Evolutionary conservation across 2,888 invertebrate genomes (phyloP).

Genomic region (Noctua janthe): DNA sequence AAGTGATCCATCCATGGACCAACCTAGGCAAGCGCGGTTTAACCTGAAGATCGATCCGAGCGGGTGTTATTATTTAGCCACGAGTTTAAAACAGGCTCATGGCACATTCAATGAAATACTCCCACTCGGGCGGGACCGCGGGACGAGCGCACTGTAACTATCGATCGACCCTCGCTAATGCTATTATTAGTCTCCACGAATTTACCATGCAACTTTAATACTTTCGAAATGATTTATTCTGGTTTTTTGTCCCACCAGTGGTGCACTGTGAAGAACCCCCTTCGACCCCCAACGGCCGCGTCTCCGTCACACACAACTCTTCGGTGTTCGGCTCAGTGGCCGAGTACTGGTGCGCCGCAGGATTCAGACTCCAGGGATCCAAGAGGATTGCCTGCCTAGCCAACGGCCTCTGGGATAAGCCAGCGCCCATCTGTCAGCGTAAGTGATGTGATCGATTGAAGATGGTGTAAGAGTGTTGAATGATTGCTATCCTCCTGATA

Average conservation of each 20-base stretch:
- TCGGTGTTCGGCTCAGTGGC: conserved; percentile 93
- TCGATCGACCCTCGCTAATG: background rate
- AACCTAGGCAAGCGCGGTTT: too few species aligned
- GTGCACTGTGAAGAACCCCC: conserved; percentile 93
- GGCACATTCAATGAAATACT: background rate
- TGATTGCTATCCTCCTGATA: too few species aligned
- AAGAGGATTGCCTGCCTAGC: conserved; percentile 92
- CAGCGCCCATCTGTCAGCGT: conserved; percentile 94
- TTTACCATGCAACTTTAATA: background rate
- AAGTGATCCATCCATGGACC: too few species aligned
- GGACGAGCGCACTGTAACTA: background rate
- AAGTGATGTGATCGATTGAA: conserved; percentile 66
- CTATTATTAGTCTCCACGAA: background rate
- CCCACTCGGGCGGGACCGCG: background rate
- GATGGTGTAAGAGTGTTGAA: background rate
- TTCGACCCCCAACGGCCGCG: conserved; percentile 91
- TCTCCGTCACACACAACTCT: conserved; percentile 89
- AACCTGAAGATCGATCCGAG: too few species aligned
- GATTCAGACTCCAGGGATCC: conserved; percentile 93
- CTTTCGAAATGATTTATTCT: background rate
- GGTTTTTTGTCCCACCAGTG: conserved; percentile 83
- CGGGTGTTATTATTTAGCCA: too few species aligned
- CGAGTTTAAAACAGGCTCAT: background rate
- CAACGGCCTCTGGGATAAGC: conserved; percentile 95
- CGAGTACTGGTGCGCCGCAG: conserved; percentile 93